These are phyloP conservation scores for Pocota personata DNA, from an alignment of 2,888 invertebrate genomes.

Conservation along the genomic window DNA sequence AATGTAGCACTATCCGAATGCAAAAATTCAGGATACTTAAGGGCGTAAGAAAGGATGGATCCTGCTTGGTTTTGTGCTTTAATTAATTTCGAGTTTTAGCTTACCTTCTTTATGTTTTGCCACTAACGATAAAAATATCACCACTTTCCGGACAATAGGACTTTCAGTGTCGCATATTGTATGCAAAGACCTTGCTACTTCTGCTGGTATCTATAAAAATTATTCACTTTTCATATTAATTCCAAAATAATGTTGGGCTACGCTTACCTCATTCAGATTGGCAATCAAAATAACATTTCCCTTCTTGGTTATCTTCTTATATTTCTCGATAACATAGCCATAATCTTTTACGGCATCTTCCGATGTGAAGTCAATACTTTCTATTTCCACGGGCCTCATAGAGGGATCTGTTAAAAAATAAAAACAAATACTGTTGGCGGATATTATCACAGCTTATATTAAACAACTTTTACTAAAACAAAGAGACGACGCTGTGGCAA, in stretches of 20 bases:
- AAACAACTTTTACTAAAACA: constrained; percentile 78
- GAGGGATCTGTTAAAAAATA: constrained; percentile 62
- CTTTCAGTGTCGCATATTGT: constrained; percentile 84
- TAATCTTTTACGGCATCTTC: constrained; percentile 76
- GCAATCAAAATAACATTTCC: constrained; percentile 79
- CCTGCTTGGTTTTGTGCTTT: no score
- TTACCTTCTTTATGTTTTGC: constrained; percentile 61
- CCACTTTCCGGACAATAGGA: constrained; percentile 82
- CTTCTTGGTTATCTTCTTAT: constrained; percentile 76
- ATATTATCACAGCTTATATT: background rate
- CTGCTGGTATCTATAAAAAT: constrained; percentile 77
- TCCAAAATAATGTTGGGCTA: background rate
- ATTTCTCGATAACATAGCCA: constrained; percentile 78
- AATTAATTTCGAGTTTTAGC: background rate
- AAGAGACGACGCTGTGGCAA: constrained; percentile 76
- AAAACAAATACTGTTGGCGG: no score
- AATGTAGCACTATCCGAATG: no score
- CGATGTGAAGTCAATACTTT: constrained; percentile 75
- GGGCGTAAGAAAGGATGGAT: no score
- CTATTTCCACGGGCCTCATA: constrained; percentile 70
- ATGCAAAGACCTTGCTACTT: constrained; percentile 84
- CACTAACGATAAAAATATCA: constrained; percentile 82
- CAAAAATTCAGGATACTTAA: no score
- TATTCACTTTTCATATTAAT: background rate
- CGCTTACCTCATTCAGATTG: constrained; percentile 78